phyloP scores from a whole-genome alignment of 2,797 vertebrate genomes.

The Neosalanx taihuensis region DNA sequence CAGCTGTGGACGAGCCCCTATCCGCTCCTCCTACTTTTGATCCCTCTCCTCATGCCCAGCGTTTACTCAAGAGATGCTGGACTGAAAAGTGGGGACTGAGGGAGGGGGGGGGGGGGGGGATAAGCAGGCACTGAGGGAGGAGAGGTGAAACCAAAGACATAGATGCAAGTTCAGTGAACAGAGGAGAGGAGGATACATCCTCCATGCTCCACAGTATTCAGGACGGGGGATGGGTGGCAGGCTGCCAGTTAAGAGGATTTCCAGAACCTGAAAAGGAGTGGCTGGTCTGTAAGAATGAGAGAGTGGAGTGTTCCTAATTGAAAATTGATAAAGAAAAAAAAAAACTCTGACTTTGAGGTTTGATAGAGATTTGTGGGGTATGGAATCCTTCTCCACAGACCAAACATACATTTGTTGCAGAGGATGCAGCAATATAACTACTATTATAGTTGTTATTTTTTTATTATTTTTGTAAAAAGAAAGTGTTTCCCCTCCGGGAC shows the following conservation, averaged over 20 bases:
- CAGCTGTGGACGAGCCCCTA: constrained; percentile 31
- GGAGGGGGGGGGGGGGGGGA: background rate
- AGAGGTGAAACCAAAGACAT: constrained; percentile 1
- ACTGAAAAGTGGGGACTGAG: background rate
- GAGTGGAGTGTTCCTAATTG: constrained; percentile 6
- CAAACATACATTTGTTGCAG: background rate
- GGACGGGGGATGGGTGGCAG: background rate
- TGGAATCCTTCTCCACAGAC: background rate
- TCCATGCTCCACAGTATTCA: background rate
- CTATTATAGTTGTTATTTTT: background rate
- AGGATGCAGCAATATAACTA: constrained; percentile 1
- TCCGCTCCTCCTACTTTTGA: background rate
- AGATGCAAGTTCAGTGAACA: constrained; percentile 10
- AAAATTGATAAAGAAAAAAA: no score
- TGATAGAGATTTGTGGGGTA: background rate
- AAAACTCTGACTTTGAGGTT: background rate
- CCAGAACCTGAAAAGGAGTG: constrained; percentile 6
- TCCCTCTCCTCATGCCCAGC: constrained; percentile 1
- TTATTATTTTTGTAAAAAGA: background rate
- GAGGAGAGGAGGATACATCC: constrained; percentile 7
- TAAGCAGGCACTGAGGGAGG: background rate
- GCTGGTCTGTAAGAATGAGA: background rate
- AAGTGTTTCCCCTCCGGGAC: background rate
- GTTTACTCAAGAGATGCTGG: constrained; percentile 28
- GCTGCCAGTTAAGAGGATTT: constrained; percentile 12